Evolutionary conservation across 2,113 vertebrate species (phyloP).

Genomic region (Smithornis capensis): DNA sequence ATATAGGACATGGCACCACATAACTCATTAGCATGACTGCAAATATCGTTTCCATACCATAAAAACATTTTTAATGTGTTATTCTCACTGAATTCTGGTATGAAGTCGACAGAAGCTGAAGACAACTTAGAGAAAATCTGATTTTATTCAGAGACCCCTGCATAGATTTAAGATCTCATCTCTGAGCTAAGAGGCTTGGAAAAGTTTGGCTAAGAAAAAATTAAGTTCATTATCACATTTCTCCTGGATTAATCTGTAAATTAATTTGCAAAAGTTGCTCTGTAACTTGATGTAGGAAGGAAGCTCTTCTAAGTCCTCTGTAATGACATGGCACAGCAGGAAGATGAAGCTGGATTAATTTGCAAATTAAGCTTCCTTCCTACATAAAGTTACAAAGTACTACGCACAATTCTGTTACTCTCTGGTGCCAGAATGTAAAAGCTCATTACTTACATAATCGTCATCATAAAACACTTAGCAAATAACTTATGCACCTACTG

Average conservation of each 20-base stretch:
- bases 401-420: neutral
- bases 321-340: neutral
- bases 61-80: neutral
- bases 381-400: neutral
- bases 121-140: neutral
- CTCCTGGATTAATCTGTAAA: neutral
- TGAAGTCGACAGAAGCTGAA: neutral
- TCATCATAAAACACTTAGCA: constrained; percentile 40
- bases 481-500: constrained; percentile 13
- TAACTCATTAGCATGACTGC: neutral
- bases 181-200: neutral
- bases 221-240: neutral
- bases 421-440: constrained; percentile 5
- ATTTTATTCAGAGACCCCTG: neutral
- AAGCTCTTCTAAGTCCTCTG: neutral
- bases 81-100: neutral
- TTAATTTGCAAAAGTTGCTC: constrained; percentile 1
- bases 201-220: neutral
- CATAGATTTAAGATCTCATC: neutral
- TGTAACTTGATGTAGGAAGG: neutral
- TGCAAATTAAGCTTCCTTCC: constrained; percentile 33
- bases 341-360: constrained; percentile 34
- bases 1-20: neutral
- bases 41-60: neutral
- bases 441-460: constrained; percentile 32